Evolutionary conservation across 2,888 invertebrate genomes (phyloP).

Genomic region (Limnephilus auricula): DNA sequence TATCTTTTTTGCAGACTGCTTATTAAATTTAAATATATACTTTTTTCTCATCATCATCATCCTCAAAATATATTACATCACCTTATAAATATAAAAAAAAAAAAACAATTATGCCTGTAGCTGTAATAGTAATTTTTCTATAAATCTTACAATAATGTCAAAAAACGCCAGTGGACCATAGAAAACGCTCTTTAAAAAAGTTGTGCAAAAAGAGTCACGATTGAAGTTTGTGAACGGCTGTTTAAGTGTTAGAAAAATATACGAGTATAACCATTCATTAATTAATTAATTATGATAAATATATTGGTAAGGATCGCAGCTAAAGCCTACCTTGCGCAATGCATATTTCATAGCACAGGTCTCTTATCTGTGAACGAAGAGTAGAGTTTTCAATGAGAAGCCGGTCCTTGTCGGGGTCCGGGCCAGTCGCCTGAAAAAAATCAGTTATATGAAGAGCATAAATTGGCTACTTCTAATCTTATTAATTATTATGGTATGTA

Average conservation of each 20-base stretch:
- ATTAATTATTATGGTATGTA: neutral
- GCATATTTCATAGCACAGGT: constrained; percentile 56
- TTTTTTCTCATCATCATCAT: too few relatives aligned
- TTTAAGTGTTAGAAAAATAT: neutral
- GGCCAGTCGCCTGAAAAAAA: constrained; percentile 21
- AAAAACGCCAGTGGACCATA: too few relatives aligned
- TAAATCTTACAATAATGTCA: too few relatives aligned
- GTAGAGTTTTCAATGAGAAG: constrained; percentile 55
- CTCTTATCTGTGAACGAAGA: constrained; percentile 55
- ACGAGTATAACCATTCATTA: neutral
- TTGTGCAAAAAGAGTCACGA: too few relatives aligned
- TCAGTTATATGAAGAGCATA: neutral
- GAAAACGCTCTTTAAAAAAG: too few relatives aligned
- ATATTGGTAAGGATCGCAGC: neutral
- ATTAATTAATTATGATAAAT: neutral
- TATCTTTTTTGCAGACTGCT: too few relatives aligned
- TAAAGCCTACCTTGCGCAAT: constrained; percentile 52
- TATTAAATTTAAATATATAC: too few relatives aligned
- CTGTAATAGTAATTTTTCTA: too few relatives aligned
- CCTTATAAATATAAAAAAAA: too few relatives aligned
- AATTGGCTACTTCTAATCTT: neutral
- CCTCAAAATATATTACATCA: too few relatives aligned
- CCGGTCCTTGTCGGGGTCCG: constrained; percentile 52
- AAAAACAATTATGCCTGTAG: too few relatives aligned
- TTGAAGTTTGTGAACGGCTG: too few relatives aligned